Conservation (phyloP, 1,140 invertebrate species). For the Polypedilum pembai region DNA sequence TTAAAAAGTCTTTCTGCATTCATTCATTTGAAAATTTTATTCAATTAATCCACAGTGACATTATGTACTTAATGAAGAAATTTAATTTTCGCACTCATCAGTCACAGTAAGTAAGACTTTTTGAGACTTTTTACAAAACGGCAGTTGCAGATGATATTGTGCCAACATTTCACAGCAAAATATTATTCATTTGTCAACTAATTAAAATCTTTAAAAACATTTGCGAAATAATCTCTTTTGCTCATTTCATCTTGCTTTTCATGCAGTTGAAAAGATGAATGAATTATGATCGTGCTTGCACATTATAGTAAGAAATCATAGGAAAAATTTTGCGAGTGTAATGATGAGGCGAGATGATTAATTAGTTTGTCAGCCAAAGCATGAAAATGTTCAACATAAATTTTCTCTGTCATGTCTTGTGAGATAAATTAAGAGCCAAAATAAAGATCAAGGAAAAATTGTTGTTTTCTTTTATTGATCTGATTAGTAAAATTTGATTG, state of each 20-base stretch:
- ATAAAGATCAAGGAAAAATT: too few relatives aligned
- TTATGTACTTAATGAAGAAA: constrained; percentile 27
- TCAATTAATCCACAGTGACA: constrained; percentile 17
- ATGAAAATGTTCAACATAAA: constrained; percentile 24
- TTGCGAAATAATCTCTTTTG: not conserved
- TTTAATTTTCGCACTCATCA: constrained; percentile 28
- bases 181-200: constrained; percentile 28
- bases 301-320: not conserved
- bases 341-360: constrained; percentile 21
- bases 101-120: constrained; percentile 11
- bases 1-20: constrained; percentile 6
- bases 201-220: constrained; percentile 25
- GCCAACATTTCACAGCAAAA: constrained; percentile 27
- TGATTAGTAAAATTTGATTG: too few relatives aligned
- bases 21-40: constrained; percentile 13
- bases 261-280: constrained; percentile 18
- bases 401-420: not conserved
- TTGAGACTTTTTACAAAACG: not conserved
- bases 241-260: not conserved
- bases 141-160: not conserved
- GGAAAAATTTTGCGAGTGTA: not conserved
- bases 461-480: too few relatives aligned
- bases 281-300: constrained; percentile 1
- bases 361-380: constrained; percentile 16
- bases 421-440: too few relatives aligned